These are phyloP conservation scores for Colossoma macropomum DNA, from an alignment of 2,113 vertebrate genomes.

Conservation along the genomic window DNA sequence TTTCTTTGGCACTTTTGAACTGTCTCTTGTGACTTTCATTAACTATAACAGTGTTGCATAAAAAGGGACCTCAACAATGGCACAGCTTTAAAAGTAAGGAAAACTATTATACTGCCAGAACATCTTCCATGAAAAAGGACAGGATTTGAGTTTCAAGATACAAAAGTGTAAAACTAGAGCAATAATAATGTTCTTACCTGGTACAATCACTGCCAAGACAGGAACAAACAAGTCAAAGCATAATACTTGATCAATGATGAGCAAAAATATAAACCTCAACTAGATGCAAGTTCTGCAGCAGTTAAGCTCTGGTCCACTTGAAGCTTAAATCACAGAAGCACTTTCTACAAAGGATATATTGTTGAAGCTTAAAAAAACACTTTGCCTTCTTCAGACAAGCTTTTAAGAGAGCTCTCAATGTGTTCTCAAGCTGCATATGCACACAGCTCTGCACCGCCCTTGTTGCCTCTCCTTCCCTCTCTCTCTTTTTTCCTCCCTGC, in stretches of 20 bases:
- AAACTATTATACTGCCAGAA: not conserved
- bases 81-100: not conserved
- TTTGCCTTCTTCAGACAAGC: not conserved
- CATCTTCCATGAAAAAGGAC: no score
- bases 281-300: not conserved
- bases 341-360: slow-evolving; percentile 65
- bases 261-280: not conserved
- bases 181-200: slow-evolving; percentile 24
- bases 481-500: slow-evolving; percentile 48
- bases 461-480: slow-evolving; percentile 15
- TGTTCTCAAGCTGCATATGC: slow-evolving; percentile 46
- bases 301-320: not conserved
- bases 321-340: not conserved
- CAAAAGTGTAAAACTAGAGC: not conserved
- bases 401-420: slow-evolving; percentile 68
- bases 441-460: slow-evolving; percentile 49
- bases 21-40: not conserved
- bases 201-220: not conserved
- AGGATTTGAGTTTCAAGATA: not conserved
- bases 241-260: no score
- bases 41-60: slow-evolving; percentile 2
- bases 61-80: not conserved
- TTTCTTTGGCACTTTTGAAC: not conserved
- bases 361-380: slow-evolving; percentile 53
- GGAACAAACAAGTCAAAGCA: not conserved